Evolutionary conservation across 1,140 invertebrate species (phyloP), one percentile per base, ranked within the genome.

Genomic region (Euwallacea similis): DNA sequence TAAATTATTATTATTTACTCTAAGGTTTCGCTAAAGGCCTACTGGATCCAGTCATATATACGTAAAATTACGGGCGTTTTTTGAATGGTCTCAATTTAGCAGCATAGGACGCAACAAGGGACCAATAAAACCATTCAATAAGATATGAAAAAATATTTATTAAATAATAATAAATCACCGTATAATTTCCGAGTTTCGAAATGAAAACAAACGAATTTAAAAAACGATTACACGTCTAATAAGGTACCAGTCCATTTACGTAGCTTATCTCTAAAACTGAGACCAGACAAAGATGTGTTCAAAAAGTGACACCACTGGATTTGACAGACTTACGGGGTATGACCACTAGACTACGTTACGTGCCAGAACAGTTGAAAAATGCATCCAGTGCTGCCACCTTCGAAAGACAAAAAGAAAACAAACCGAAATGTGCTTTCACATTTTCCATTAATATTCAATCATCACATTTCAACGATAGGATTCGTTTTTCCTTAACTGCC

Each of bases 1-100:
- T 33, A 33, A 33, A 33, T 33, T 33, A 33, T 33, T 33, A 68
- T 68, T 63, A 61, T 69, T 69, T 69, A 69, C 55, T 63, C 60
- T 69, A 69, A 61, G 8, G 13, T 54, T 69, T 62, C 55, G 43
- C 60, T 62, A 69, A 69, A 63, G 59, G 59, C 67, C 67, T 69
- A 62, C 13, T 43, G 46, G 54, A 69, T 53, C 60, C 67, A 62
- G 67, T 69, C 67, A 56, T 21, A 69, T 69, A 43, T 9, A 47
- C n/a, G 10, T 58, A 44, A 13, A 44, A 13, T 50, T 63, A 42
- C 47, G 47, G 10, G 11, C 56, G 41, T 59, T 68, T 33, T 16
- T 66, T 59, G 33, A 21, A 16, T 69, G 67, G 67, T 69, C 67
- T 63, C 59, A 69, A 59, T 44, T 69, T 42, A 46, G 46, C 42